Evolutionary conservation across 2,113 vertebrate species (phyloP).

Genomic region (zebrafish (Danio rerio)): GRCz12tu NC_133195.1:28171501-28172000

Average conservation of each 20-base stretch:
- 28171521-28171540: background rate
- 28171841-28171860: background rate
- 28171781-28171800: background rate
- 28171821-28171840: background rate
- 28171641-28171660: slow-evolving; percentile 86
- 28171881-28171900: background rate
- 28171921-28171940: background rate
- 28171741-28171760: slow-evolving; percentile 56
- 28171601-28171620: background rate
- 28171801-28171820: background rate
- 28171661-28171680: slow-evolving; percentile 58
- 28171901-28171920: slow-evolving; percentile 1
- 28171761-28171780: background rate
- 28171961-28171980: background rate
- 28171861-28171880: background rate
- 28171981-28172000: background rate
- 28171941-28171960: background rate
- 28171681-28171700: slow-evolving; percentile 67
- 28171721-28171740: slow-evolving; percentile 54
- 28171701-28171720: slow-evolving; percentile 46
- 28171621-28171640: slow-evolving; percentile 71
- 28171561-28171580: background rate
- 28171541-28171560: background rate
- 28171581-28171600: background rate
- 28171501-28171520: background rate